Base-by-base conservation (phyloP, 1,140 invertebrate genomes). In the Drosophila oshimai region DNA sequence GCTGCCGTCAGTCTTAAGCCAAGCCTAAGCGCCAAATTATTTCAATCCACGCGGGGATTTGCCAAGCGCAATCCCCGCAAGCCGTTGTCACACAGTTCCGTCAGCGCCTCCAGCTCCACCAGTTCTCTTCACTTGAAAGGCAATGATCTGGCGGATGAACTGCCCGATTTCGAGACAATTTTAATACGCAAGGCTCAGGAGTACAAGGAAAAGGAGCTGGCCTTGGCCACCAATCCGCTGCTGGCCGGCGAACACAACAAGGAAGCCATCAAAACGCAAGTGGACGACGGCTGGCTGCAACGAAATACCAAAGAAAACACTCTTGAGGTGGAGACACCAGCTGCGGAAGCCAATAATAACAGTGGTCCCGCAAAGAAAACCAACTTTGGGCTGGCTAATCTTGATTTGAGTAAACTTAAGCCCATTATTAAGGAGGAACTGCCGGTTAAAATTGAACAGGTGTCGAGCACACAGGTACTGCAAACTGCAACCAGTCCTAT, bases 1-100 rank as follows among this genome's bases (percentile, higher is more conserved):
- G 0, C 36, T 0, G 89, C 92, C 70, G 91, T 94, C n/a, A 93
- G 94, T 2, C 93, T 89, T 0, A 89, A 79, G 41, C 37, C 90
- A 0, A 90, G 84, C 20, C 46, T 90, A 1, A 95, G 68, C 53
- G 68, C 55, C 77, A 95, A 96, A 84, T 91, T 95, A 47, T 96
- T 96, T 91, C 92, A 93, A 31, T 93, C 93, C 34, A 92, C 93
- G 0, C 61, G 51, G 13, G 75, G 83, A 94, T 96, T 90, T 92
- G 81, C 93, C 17, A 94, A 95, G 80, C 91, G 95, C 58, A 96
- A 96, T 92, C 95, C 95, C 9, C 92, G 95, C 80, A 96, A 96
- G 90, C 93, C 93, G 0, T 61, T 94, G n/a, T 91, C 92, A 3
- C 62, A 74, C 6, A 51, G 24, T n/a, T 46, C 71, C 0, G 12